Evolutionary conservation across 2,797 vertebrate genomes (phyloP).

Genomic region (Harpagifer antarcticus): DNA sequence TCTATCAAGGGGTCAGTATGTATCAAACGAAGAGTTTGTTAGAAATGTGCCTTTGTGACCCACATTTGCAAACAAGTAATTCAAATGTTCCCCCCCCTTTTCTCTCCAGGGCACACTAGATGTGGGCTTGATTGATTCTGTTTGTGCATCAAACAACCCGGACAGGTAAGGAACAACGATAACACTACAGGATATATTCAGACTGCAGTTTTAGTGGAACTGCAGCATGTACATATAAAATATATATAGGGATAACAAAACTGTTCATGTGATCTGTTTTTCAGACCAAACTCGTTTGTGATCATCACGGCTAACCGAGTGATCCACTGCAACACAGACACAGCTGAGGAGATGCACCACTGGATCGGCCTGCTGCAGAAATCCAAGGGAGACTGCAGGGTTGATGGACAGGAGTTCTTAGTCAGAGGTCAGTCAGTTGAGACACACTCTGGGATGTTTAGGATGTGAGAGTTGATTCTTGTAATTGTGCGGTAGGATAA

Average conservation of each 20-base stretch:
- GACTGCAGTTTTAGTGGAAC: neutral
- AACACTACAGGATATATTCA: neutral
- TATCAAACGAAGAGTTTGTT: neutral
- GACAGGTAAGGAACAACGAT: conserved; percentile 81
- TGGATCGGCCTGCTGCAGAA: conserved; percentile 91
- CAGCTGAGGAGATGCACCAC: conserved; percentile 91
- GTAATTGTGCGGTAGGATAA: neutral
- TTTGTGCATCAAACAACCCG: conserved; percentile 90
- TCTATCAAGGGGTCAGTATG: neutral
- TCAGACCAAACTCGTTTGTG: conserved; percentile 89
- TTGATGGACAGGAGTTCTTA: conserved; percentile 88
- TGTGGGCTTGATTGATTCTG: conserved; percentile 90
- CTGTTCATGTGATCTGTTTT: conserved; percentile 16
- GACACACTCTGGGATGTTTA: neutral
- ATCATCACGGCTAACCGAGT: conserved; percentile 91
- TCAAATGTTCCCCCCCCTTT: neutral
- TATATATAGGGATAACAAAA: neutral
- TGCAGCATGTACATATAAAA: neutral
- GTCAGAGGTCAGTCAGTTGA: conserved; percentile 82
- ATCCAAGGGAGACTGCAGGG: conserved; percentile 86
- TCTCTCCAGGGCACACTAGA: conserved; percentile 87
- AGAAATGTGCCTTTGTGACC: neutral
- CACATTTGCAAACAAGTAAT: neutral
- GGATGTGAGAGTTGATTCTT: neutral
- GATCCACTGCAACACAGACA: conserved; percentile 90